Conservation (phyloP, 2,888 invertebrate genomes). For the Agrotis ipsilon region DNA sequence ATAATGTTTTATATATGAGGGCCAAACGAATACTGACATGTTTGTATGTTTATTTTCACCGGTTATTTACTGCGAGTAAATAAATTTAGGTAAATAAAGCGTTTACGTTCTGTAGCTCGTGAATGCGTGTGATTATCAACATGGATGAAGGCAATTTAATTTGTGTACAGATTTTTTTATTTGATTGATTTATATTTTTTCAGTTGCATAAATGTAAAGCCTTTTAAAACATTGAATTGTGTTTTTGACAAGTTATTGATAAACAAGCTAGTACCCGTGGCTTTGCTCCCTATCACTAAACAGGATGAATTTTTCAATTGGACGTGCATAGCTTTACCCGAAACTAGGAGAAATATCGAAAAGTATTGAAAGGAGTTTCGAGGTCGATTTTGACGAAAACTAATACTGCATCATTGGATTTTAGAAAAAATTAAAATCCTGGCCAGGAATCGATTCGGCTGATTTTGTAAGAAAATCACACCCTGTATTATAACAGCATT, state of each 20-base stretch:
- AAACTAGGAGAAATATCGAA: too few relatives aligned
- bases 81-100: conserved; percentile 31
- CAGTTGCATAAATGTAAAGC: not conserved
- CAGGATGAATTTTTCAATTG: too few relatives aligned
- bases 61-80: conserved; percentile 40
- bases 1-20: conserved; percentile 21
- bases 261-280: not conserved
- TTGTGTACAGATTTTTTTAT: not conserved
- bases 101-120: conserved; percentile 8
- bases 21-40: conserved; percentile 44
- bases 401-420: too few relatives aligned
- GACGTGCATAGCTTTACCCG: too few relatives aligned
- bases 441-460: too few relatives aligned
- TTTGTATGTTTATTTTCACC: conserved; percentile 34
- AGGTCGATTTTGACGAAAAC: too few relatives aligned
- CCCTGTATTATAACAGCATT: too few relatives aligned
- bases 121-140: conserved; percentile 37
- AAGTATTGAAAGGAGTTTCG: too few relatives aligned
- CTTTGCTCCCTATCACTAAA: too few relatives aligned
- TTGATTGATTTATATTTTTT: conserved; percentile 17
- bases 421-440: too few relatives aligned
- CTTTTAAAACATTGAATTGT: not conserved
- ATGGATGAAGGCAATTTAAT: conserved; percentile 6
- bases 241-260: not conserved
- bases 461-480: too few relatives aligned